Evolutionary conservation across 2,888 invertebrate genomes (phyloP).

Genomic region (Agrochola circellaris): DNA sequence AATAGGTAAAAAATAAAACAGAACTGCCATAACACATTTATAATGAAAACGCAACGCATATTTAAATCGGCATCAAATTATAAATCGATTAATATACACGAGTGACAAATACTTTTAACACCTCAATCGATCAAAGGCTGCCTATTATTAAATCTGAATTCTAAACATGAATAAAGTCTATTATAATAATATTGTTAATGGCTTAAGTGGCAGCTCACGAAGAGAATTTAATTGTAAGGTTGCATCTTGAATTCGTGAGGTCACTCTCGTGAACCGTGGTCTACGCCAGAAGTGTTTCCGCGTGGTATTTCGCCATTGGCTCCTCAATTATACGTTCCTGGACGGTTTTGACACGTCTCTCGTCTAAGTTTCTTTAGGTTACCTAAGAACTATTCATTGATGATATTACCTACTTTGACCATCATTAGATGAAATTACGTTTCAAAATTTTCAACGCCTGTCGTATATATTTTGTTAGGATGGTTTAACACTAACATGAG

Average conservation of each 20-base stretch:
- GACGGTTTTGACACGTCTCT: slow-evolving; percentile 57
- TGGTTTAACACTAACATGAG: slow-evolving; percentile 12
- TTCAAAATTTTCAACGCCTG: background rate
- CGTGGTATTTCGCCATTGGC: slow-evolving; percentile 69
- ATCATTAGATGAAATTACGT: background rate
- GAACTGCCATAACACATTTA: slow-evolving; percentile 9
- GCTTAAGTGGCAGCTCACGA: slow-evolving; percentile 79
- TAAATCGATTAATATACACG: slow-evolving; percentile 14
- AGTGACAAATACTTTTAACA: slow-evolving; percentile 40
- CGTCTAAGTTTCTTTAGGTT: slow-evolving; percentile 12
- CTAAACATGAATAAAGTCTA: slow-evolving; percentile 53
- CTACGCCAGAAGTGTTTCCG: slow-evolving; percentile 72
- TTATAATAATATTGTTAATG: slow-evolving; percentile 69
- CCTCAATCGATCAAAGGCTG: slow-evolving; percentile 47
- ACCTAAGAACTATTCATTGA: slow-evolving; percentile 9
- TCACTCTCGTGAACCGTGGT: slow-evolving; percentile 75
- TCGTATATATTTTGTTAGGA: background rate
- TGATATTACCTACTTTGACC: background rate
- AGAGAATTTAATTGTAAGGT: slow-evolving; percentile 77
- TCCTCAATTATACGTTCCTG: slow-evolving; percentile 62
- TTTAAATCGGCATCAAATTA: slow-evolving; percentile 16
- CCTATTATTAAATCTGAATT: slow-evolving; percentile 27
- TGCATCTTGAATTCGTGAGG: slow-evolving; percentile 81
- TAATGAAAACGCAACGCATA: slow-evolving; percentile 8
- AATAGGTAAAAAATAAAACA: background rate